phyloP scores from a whole-genome alignment of 2,113 vertebrate genomes.

The Crypturellus undulatus region DNA sequence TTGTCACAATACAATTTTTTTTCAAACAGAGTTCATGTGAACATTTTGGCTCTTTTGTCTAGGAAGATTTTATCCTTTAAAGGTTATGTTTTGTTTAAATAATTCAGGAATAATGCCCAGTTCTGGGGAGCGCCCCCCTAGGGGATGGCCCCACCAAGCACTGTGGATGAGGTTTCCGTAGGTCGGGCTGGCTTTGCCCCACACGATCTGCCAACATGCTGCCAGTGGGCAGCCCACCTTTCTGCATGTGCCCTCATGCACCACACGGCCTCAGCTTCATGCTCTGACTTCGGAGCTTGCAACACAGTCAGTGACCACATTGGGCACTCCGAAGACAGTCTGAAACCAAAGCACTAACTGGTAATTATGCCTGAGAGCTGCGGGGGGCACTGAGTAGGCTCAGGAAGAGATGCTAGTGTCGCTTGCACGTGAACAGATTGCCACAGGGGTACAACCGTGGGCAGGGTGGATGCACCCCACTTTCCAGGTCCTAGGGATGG shows the following conservation, averaged over 20 bases:
- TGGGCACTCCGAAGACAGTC: not conserved
- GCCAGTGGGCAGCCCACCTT: not conserved
- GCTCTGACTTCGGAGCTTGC: not conserved
- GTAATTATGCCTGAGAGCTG: not conserved
- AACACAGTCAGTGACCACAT: not conserved
- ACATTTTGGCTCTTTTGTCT: not conserved
- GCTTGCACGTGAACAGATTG: not conserved
- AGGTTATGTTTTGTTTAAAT: not conserved
- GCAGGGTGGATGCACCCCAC: not conserved
- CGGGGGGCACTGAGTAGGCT: not conserved
- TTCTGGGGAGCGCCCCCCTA: not conserved
- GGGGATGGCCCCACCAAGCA: not conserved
- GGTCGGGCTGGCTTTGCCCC: not conserved
- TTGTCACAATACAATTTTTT: not conserved
- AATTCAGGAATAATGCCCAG: not conserved
- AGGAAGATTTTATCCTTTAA: not conserved
- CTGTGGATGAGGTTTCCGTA: not conserved
- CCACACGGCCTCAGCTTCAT: not conserved
- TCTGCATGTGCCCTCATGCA: not conserved
- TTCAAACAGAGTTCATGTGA: not conserved
- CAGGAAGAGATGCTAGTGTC: not conserved
- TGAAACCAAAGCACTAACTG: not conserved
- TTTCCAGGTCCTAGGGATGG: not conserved
- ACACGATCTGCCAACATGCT: accelerated
- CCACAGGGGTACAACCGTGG: accelerated